Evolutionary conservation across 1,140 invertebrate genomes (phyloP).

Genomic region (Magallana angulata): DNA sequence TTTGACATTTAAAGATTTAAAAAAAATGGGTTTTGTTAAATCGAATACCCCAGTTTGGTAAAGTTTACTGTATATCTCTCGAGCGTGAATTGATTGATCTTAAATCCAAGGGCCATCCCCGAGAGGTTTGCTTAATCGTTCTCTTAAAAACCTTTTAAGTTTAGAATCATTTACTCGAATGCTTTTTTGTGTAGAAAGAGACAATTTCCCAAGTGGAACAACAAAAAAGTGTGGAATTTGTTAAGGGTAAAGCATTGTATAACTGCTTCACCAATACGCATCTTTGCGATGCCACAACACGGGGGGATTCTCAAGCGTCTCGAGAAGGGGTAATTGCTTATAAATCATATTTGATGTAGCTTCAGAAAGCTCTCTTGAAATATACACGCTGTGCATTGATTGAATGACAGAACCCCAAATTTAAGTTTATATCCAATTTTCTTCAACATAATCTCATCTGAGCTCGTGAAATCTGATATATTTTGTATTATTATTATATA

Average conservation of each 20-base stretch:
- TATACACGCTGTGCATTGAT: neutral
- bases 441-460: neutral
- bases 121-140: neutral
- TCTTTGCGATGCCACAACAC: neutral
- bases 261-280: neutral
- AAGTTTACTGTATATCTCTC: no score
- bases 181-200: neutral
- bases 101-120: no score
- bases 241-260: neutral
- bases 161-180: neutral
- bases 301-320: neutral
- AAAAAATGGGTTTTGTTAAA: no score
- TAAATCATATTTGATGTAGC: slow-evolving; percentile 35
- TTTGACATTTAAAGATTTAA: no score
- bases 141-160: neutral
- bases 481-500: neutral
- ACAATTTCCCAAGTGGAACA: slow-evolving; percentile 3
- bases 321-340: neutral
- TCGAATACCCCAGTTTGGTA: no score
- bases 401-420: slow-evolving; percentile 33
- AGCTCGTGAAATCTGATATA: slow-evolving; percentile 9
- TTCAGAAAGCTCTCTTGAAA: slow-evolving; percentile 7
- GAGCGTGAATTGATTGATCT: no score
- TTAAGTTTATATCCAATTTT: slow-evolving; percentile 2
- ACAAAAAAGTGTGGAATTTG: neutral